A percentile compares a stretch with the other conserved stretches of the same genome.
Conservation (phyloP, 2,888 invertebrate species). For the Drosophila antonietae region DNA sequence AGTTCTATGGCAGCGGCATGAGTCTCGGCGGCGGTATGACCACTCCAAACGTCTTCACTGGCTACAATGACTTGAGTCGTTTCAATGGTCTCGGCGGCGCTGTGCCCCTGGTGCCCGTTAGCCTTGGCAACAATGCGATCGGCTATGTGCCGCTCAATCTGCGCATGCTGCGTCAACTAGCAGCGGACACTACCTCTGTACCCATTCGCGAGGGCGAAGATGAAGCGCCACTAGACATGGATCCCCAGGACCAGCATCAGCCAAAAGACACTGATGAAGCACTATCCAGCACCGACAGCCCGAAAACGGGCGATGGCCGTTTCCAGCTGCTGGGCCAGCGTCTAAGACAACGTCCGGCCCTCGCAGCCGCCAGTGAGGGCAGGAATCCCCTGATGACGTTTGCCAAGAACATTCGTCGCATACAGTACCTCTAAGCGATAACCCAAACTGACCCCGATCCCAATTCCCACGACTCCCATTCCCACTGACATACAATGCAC, state of each 20-base stretch:
- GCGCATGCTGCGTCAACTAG: slow-evolving; percentile 52
- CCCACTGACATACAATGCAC: not conserved
- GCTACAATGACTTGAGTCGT: not conserved
- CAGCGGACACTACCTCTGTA: not conserved
- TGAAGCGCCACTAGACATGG: not conserved
- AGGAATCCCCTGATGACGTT: slow-evolving; percentile 51
- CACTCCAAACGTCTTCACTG: not conserved
- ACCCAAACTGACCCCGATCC: not conserved
- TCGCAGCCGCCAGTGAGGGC: not conserved
- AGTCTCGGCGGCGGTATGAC: slow-evolving; percentile 5
- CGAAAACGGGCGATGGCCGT: not conserved
- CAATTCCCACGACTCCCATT: not conserved
- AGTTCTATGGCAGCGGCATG: slow-evolving; percentile 21
- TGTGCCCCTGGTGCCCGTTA: slow-evolving; percentile 61
- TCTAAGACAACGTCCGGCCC: slow-evolving; percentile 26
- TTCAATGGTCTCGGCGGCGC: not conserved
- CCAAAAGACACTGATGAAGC: not conserved
- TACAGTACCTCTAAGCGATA: slow-evolving; percentile 47
- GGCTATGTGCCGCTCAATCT: slow-evolving; percentile 63
- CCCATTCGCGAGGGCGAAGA: slow-evolving; percentile 42
- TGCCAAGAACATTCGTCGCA: slow-evolving; percentile 60
- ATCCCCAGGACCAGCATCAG: slow-evolving; percentile 1
- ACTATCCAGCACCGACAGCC: not conserved
- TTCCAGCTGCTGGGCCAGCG: slow-evolving; percentile 39
- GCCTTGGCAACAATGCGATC: slow-evolving; percentile 58